Evolutionary conservation across 2,888 invertebrate genomes (phyloP).

Genomic region (Ryuthela nishihirai): DNA sequence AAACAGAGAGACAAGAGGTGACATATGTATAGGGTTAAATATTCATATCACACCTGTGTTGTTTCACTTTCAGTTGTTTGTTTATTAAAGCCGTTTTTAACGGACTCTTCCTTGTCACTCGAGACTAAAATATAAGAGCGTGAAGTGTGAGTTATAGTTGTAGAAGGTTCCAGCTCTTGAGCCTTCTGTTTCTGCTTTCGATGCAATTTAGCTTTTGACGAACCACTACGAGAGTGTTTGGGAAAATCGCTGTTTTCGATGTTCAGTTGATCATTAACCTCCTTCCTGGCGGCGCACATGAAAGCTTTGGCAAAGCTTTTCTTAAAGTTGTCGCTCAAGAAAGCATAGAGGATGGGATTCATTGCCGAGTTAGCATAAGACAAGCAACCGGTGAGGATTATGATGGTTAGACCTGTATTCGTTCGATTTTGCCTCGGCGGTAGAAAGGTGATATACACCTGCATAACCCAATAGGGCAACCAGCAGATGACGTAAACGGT

Average conservation of each 20-base stretch:
- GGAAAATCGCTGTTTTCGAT: conserved; percentile 82
- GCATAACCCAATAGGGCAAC: conserved; percentile 83
- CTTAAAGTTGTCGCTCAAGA: conserved; percentile 88
- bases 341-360: conserved; percentile 78
- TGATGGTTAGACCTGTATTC: conserved; percentile 70
- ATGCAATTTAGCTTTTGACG: conserved; percentile 34
- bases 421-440: conserved; percentile 66
- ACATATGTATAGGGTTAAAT: no score
- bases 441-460: conserved; percentile 60
- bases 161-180: conserved; percentile 36
- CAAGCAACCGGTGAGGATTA: conserved; percentile 76
- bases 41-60: conserved; percentile 39
- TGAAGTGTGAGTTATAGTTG: conserved; percentile 36
- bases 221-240: conserved; percentile 40
- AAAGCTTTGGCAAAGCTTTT: conserved; percentile 87
- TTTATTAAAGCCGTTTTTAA: conserved; percentile 39
- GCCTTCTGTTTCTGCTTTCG: conserved; percentile 28
- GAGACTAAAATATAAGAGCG: conserved; percentile 28
- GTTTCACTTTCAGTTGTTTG: conserved; percentile 26
- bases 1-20: no score
- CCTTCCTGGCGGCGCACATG: conserved; percentile 79
- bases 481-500: conserved; percentile 88
- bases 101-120: conserved; percentile 32
- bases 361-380: conserved; percentile 85
- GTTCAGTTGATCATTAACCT: conserved; percentile 78